A percentile compares a stretch with the other conserved stretches of the same genome.
Conservation (phyloP, 2,888 invertebrate genomes). For the Danaus chrysippus region DNA sequence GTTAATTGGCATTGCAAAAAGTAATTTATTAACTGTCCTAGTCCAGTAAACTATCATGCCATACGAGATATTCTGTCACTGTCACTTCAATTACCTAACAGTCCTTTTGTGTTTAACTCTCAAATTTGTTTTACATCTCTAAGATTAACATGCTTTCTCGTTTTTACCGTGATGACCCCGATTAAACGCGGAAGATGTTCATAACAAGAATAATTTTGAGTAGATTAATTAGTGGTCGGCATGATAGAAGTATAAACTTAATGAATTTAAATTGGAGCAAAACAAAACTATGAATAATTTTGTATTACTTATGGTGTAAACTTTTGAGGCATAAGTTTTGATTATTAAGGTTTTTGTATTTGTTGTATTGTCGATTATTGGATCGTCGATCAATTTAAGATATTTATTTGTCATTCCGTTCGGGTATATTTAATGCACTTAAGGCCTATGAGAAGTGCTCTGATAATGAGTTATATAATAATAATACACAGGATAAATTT, state of each 20-base stretch:
- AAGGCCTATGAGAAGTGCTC: too few relatives aligned
- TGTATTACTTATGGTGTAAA: background rate
- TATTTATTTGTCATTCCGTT: constrained; percentile 56
- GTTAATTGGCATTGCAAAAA: constrained; percentile 59
- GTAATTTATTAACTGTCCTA: constrained; percentile 43
- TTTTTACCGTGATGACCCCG: constrained; percentile 17
- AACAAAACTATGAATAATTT: constrained; percentile 15
- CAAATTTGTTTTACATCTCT: constrained; percentile 4
- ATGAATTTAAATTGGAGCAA: constrained; percentile 26
- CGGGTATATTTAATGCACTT: constrained; percentile 38
- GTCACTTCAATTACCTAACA: constrained; percentile 24
- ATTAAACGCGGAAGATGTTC: constrained; percentile 24
- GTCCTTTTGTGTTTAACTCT: constrained; percentile 1
- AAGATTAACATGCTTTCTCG: constrained; percentile 12
- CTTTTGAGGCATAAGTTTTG: background rate
- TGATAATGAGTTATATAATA: too few relatives aligned
- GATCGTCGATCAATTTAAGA: constrained; percentile 57
- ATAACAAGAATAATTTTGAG: constrained; percentile 17
- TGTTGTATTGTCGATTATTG: constrained; percentile 49
- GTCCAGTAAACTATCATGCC: constrained; percentile 34
- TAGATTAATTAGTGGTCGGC: constrained; percentile 26
- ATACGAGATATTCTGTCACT: constrained; percentile 29
- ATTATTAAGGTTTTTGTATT: too few relatives aligned
- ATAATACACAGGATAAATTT: too few relatives aligned
- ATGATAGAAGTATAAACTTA: constrained; percentile 23